phyloP scores from a whole-genome alignment of 2,797 vertebrate genomes.

The Percopsis omiscomaycus region DNA sequence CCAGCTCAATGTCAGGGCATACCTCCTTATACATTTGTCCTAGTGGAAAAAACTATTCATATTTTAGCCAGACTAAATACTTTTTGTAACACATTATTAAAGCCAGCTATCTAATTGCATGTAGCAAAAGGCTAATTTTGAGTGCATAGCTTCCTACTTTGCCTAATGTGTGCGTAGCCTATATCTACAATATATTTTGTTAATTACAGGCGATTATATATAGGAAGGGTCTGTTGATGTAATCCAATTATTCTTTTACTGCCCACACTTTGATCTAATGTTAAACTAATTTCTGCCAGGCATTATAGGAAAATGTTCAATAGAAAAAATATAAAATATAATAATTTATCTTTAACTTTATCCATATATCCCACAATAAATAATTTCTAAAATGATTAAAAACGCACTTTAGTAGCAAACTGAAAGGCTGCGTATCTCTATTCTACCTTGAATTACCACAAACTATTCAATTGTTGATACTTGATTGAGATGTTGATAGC shows the following conservation, averaged over 20 bases:
- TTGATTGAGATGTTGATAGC: too few relatives aligned
- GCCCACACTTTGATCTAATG: conserved; percentile 39
- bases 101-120: background rate
- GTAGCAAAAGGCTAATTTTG: conserved; percentile 5
- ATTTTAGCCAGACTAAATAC: conserved; percentile 17
- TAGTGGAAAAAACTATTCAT: conserved; percentile 22
- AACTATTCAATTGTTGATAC: too few relatives aligned
- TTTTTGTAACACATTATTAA: conserved; percentile 4
- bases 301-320: too few relatives aligned
- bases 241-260: background rate
- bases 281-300: conserved; percentile 11
- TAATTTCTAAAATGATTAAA: too few relatives aligned
- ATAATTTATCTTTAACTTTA: too few relatives aligned
- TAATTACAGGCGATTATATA: background rate
- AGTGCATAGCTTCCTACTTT: conserved; percentile 7
- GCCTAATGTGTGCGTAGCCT: conserved; percentile 27
- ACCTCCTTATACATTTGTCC: background rate
- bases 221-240: conserved; percentile 22
- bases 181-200: conserved; percentile 18
- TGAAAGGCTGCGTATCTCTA: too few relatives aligned
- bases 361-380: too few relatives aligned
- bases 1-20: conserved; percentile 25
- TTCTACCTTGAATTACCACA: too few relatives aligned
- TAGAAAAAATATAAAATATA: too few relatives aligned
- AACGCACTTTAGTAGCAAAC: too few relatives aligned